phyloP scores from a whole-genome alignment of 2,113 vertebrate genomes.

The Carassius gibelio region DNA sequence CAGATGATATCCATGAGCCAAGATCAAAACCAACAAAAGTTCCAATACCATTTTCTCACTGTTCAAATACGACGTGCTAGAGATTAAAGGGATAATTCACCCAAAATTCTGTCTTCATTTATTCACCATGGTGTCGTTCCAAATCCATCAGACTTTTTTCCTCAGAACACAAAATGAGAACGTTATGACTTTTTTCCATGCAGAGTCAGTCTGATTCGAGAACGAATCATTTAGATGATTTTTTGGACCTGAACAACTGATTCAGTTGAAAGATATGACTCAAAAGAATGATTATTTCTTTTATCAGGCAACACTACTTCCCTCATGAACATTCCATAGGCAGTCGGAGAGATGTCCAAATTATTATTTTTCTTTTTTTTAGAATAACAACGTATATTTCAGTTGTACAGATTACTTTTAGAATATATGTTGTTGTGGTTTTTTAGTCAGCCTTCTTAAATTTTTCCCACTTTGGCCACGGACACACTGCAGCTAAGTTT shows the following conservation, averaged over 20 bases:
- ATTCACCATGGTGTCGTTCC: not conserved
- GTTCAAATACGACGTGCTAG: not conserved
- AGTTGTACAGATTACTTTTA: not conserved
- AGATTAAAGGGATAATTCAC: not conserved
- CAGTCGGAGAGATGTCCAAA: too few species aligned
- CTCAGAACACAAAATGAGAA: not conserved
- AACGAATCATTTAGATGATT: not conserved
- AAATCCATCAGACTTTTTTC: not conserved
- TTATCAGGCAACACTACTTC: too few species aligned
- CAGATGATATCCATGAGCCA: conserved; percentile 27
- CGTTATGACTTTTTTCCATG: not conserved
- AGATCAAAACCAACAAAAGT: not conserved
- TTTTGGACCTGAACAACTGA: too few species aligned
- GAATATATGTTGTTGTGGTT: not conserved
- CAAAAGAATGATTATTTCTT: too few species aligned
- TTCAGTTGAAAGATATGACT: too few species aligned
- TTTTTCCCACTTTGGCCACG: not conserved
- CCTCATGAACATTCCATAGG: too few species aligned
- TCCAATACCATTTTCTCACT: not conserved
- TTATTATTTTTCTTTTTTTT: not conserved
- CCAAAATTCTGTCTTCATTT: not conserved
- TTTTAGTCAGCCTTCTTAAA: not conserved
- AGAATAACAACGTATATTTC: not conserved
- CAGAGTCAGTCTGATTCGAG: not conserved
- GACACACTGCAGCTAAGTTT: too few species aligned